A percentile compares a stretch with the other conserved stretches of the same genome.
Conservation (phyloP, 1,140 invertebrate species). For the Eufriesea mexicana region DNA sequence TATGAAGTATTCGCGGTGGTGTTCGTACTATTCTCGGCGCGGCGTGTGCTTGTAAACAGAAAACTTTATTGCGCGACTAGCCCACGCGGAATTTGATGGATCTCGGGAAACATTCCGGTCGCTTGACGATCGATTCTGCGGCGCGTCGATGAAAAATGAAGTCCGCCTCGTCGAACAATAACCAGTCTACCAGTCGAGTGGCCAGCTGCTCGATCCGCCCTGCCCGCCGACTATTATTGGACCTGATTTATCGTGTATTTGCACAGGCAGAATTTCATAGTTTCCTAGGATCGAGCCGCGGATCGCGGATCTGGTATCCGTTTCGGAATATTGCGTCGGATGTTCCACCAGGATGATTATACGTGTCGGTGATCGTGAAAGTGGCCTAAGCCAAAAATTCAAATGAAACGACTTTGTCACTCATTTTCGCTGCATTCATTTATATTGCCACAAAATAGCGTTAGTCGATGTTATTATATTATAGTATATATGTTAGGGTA, state of each 20-base stretch:
- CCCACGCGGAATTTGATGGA: constrained; percentile 49
- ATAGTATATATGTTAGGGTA: too few species aligned
- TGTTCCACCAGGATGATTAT: background rate
- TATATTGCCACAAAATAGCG: too few species aligned
- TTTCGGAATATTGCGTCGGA: background rate
- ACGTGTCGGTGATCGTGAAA: background rate
- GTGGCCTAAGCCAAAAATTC: background rate
- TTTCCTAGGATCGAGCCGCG: constrained; percentile 34
- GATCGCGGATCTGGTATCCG: constrained; percentile 10
- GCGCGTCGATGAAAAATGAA: constrained; percentile 50
- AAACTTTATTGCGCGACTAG: constrained; percentile 45
- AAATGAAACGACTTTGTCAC: too few species aligned
- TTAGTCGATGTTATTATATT: too few species aligned
- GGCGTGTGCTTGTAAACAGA: constrained; percentile 36
- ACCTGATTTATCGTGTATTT: constrained; percentile 55
- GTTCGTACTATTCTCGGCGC: constrained; percentile 35
- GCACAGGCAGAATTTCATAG: constrained; percentile 52
- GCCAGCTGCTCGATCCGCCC: constrained; percentile 7
- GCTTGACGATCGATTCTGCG: constrained; percentile 45
- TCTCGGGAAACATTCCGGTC: constrained; percentile 36
- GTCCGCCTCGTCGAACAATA: constrained; percentile 45
- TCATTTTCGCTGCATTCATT: too few species aligned
- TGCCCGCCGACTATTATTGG: constrained; percentile 52
- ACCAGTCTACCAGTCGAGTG: constrained; percentile 33
- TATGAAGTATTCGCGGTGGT: background rate